A percentile compares a stretch with the other conserved stretches of the same genome.
Conservation (phyloP, 2,888 invertebrate genomes). For the Trisateles emortualis region DNA sequence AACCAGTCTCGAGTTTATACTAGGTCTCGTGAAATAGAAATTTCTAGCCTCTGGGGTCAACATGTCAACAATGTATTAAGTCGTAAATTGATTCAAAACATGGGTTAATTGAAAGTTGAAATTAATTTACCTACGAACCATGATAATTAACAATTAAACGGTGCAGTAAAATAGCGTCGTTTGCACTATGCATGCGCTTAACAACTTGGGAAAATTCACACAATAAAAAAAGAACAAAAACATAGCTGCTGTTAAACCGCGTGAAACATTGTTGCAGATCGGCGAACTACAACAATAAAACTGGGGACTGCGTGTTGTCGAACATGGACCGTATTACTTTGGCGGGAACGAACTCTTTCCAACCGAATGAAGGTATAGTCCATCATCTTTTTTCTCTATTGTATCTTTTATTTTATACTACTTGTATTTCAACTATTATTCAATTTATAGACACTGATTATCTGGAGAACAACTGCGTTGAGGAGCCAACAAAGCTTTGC, state of each 20-base stretch:
- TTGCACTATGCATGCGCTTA: constrained; percentile 50
- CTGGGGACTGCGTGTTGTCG: constrained; percentile 94
- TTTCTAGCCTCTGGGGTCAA: constrained; percentile 33
- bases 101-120: constrained; percentile 20
- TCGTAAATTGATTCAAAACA: constrained; percentile 24
- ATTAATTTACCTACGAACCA: constrained; percentile 42
- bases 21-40: constrained; percentile 32
- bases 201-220: constrained; percentile 79
- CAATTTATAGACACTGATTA: constrained; percentile 89
- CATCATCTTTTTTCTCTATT: constrained; percentile 33
- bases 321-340: constrained; percentile 97
- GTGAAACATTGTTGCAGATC: constrained; percentile 90
- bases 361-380: constrained; percentile 87
- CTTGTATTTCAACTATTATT: constrained; percentile 1
- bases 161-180: constrained; percentile 53
- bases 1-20: constrained; percentile 37
- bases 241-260: constrained; percentile 65
- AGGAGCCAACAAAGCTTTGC: constrained; percentile 97
- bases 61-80: constrained; percentile 36
- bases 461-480: constrained; percentile 97
- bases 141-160: constrained; percentile 50
- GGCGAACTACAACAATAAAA: constrained; percentile 95
- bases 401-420: constrained; percentile 18
- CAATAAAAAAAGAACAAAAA: constrained; percentile 65
- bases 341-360: constrained; percentile 93